These are phyloP conservation scores for Pseudobourletiella spinata DNA, from an alignment of 1,140 invertebrate species.

Conservation along the genomic window DNA sequence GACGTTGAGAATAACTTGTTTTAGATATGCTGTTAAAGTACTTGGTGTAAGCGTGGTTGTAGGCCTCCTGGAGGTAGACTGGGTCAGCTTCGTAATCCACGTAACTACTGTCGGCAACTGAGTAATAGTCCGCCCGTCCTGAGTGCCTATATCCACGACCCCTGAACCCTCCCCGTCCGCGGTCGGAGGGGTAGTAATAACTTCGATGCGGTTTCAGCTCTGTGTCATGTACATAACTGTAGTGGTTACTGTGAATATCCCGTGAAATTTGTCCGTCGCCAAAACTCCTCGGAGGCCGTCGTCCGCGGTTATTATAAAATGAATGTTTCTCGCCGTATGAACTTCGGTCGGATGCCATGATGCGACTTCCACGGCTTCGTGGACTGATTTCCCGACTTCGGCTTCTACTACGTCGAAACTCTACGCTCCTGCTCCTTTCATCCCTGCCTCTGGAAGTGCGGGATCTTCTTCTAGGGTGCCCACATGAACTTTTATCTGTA, in stretches of 20 bases:
- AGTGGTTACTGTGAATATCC: too few relatives aligned
- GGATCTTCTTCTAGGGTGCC: too few relatives aligned
- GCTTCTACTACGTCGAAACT: not conserved
- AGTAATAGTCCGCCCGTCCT: too few relatives aligned
- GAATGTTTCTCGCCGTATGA: too few relatives aligned
- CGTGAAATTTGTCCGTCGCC: too few relatives aligned
- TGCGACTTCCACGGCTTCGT: conserved; percentile 3
- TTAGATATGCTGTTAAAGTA: conserved; percentile 29
- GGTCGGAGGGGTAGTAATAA: too few relatives aligned
- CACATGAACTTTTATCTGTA: too few relatives aligned
- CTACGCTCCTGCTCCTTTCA: not conserved
- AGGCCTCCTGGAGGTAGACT: not conserved
- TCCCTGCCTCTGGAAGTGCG: too few relatives aligned
- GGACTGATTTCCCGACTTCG: not conserved
- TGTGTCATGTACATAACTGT: too few relatives aligned
- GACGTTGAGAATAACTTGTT: not conserved
- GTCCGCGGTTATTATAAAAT: not conserved
- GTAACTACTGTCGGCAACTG: too few relatives aligned
- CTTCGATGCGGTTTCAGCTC: not conserved
- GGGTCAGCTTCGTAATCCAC: not conserved
- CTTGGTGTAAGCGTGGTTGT: conserved; percentile 27
- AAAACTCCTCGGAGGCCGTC: too few relatives aligned
- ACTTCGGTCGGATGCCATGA: too few relatives aligned
- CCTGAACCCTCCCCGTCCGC: not conserved
- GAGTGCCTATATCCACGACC: not conserved